Conservation (phyloP, 1,140 invertebrate species). For the Anastatus disparis region DNA sequence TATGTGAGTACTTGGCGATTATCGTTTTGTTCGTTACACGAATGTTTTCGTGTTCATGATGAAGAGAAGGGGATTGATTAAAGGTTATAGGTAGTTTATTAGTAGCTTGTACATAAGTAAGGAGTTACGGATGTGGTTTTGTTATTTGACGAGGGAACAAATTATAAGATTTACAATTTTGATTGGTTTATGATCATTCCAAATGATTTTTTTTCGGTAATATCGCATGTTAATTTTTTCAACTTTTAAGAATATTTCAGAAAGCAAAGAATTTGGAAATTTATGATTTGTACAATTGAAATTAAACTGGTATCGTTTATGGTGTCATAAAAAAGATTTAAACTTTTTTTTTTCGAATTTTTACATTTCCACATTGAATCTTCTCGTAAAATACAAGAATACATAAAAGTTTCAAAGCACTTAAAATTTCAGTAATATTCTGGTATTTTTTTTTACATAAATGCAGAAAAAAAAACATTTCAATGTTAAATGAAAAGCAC, state of each 20-base stretch:
- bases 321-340: constrained; percentile 1
- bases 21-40: background rate
- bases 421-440: background rate
- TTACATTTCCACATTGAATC: constrained; percentile 17
- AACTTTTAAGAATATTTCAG: too few species aligned
- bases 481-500: constrained; percentile 17
- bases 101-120: too few species aligned
- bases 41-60: too few species aligned
- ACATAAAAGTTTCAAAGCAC: background rate
- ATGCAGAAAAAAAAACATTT: constrained; percentile 3
- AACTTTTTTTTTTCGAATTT: constrained; percentile 26
- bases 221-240: constrained; percentile 4
- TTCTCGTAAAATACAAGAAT: constrained; percentile 6
- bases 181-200: too few species aligned
- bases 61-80: too few species aligned
- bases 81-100: too few species aligned
- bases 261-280: background rate
- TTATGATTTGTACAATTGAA: constrained; percentile 20
- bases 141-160: too few species aligned
- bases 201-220: too few species aligned
- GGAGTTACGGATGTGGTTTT: too few species aligned
- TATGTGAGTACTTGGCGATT: too few species aligned
- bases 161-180: too few species aligned
- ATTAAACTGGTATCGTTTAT: background rate
- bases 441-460: constrained; percentile 29